A percentile compares a stretch with the other conserved stretches of the same genome.
Evolutionary conservation across 2,797 vertebrate genomes (phyloP).

Genomic region (Acanthopagrus latus): DNA sequence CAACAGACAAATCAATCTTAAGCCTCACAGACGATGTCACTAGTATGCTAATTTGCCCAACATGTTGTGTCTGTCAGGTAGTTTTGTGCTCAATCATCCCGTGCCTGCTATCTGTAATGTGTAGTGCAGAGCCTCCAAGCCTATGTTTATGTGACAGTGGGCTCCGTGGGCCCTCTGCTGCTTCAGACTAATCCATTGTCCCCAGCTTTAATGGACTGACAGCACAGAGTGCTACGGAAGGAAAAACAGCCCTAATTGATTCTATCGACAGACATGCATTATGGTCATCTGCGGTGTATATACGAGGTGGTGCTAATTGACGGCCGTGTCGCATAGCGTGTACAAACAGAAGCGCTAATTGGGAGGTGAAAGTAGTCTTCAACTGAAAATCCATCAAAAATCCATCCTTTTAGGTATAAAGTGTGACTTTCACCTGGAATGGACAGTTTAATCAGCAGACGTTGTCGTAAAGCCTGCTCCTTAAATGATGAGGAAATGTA

Average conservation of each 20-base stretch:
- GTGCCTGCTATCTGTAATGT: slow-evolving; percentile 45
- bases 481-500: neutral
- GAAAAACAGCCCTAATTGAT: slow-evolving; percentile 69
- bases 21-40: slow-evolving; percentile 39
- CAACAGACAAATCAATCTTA: slow-evolving; percentile 59
- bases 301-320: slow-evolving; percentile 52
- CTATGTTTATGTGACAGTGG: slow-evolving; percentile 52
- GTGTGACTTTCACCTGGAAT: slow-evolving; percentile 4
- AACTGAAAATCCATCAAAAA: too few species aligned
- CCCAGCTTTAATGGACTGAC: slow-evolving; percentile 71
- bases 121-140: slow-evolving; percentile 40
- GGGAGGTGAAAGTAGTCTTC: slow-evolving; percentile 31
- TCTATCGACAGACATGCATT: slow-evolving; percentile 64
- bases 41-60: slow-evolving; percentile 47
- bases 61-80: slow-evolving; percentile 28
- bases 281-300: slow-evolving; percentile 40
- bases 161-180: slow-evolving; percentile 40
- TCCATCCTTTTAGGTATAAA: neutral
- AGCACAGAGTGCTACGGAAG: slow-evolving; percentile 41
- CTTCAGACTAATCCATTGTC: slow-evolving; percentile 72
- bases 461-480: neutral
- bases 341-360: slow-evolving; percentile 55
- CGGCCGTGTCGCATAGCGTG: slow-evolving; percentile 22
- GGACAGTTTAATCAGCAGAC: neutral
- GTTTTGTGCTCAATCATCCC: slow-evolving; percentile 35